Base-by-base conservation (phyloP, 2,113 vertebrate genomes). In the Maccullochella peelii region DNA sequence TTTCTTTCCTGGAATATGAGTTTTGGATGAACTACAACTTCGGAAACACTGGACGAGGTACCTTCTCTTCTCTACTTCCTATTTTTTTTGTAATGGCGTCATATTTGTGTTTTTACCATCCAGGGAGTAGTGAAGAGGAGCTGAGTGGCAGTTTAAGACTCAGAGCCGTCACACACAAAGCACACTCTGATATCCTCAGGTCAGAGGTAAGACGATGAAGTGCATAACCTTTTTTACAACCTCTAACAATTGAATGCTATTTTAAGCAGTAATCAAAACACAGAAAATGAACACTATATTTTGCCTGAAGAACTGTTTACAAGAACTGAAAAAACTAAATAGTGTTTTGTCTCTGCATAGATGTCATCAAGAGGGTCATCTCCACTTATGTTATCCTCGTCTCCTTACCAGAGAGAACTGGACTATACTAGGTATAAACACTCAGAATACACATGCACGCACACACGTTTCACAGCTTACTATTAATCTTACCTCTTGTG, bases 81-180 rank as follows among this genome's bases (percentile, higher is more conserved):
- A 1, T 44, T 44, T 8, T 44, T 8, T 25, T 44, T 25, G 11
- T 58, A 27, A 55, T 44, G 27, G 2, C 42, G 20, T 23, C 3
- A 38, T 59, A 20, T 27, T 33, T 36, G 15, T 76, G 30, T 86
- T 50, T 80, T 38, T 8, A 7, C 36, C 65, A 92, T 11, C 79
- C 94, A 91, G 95, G 94, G 36, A 95, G 96, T 80, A 97, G 94
- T 42, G 97, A 99, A 68, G 97, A 99, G 77, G 97, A 99, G 78
- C 86, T 96, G 6, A 96, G 96, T 21, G 89, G 96, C 59, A 94
- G 93, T 78, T 87, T 96, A 58, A 96, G 93, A 83, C 96, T 95
- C 76, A 89, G 94, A 94, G 96, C 91, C 50, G 52, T 95, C 87
- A 82, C 94, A 20, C 96, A 94, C 80, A 97, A 94, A 91, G 91